phyloP scores from a whole-genome alignment of 2,888 invertebrate species.

The Prosapia bicincta region DNA sequence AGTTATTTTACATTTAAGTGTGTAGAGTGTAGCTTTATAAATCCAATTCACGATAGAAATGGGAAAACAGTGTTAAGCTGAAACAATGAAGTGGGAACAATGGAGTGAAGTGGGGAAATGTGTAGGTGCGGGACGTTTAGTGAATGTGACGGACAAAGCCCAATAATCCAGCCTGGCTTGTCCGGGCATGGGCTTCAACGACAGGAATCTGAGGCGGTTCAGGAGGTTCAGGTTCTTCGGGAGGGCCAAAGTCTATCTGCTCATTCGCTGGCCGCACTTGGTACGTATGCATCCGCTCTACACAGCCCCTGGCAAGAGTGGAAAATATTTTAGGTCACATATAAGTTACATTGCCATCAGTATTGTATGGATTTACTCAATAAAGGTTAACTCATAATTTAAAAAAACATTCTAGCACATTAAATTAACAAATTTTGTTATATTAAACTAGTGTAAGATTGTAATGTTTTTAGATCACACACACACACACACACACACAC shows the following conservation, averaged over 20 bases:
- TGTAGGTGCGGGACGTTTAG: not conserved
- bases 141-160: not conserved
- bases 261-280: slow-evolving; percentile 58
- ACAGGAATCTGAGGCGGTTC: slow-evolving; percentile 54
- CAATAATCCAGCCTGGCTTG: slow-evolving; percentile 33
- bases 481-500: too few relatives aligned
- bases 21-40: not conserved
- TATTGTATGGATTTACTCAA: too few relatives aligned
- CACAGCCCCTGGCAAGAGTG: too few relatives aligned
- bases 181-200: slow-evolving; percentile 51
- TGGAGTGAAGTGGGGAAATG: not conserved
- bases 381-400: too few relatives aligned
- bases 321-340: too few relatives aligned
- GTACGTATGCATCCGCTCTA: slow-evolving; percentile 46
- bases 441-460: too few relatives aligned
- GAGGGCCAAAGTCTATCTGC: slow-evolving; percentile 58
- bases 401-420: too few relatives aligned
- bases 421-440: too few relatives aligned
- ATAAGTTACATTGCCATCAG: too few relatives aligned
- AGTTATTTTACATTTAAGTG: too few relatives aligned
- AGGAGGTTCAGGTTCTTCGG: slow-evolving; percentile 57
- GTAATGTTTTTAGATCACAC: too few relatives aligned
- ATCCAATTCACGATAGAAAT: not conserved
- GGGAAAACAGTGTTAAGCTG: not conserved
- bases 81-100: not conserved